phyloP scores from a whole-genome alignment of 2,888 invertebrate species.

The Miltochrista miniata region DNA sequence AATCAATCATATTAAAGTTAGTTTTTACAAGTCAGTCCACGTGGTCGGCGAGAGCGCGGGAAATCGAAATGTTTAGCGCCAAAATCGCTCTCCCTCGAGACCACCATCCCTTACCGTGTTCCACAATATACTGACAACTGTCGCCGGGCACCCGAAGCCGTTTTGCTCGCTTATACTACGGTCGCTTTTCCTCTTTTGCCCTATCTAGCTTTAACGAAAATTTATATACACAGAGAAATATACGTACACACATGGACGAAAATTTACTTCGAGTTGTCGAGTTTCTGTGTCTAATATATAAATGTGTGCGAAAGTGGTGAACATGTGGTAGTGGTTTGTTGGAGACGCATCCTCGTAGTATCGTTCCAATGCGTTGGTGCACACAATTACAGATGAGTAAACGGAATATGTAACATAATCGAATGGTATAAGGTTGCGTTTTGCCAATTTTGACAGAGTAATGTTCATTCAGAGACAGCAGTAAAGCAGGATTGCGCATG shows the following conservation, averaged over 20 bases:
- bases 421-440: slow-evolving; percentile 48
- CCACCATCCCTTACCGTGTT: slow-evolving; percentile 68
- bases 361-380: slow-evolving; percentile 61
- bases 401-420: slow-evolving; percentile 48
- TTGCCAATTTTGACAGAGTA: slow-evolving; percentile 39
- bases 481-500: slow-evolving; percentile 69
- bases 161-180: slow-evolving; percentile 69
- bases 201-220: slow-evolving; percentile 75
- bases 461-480: slow-evolving; percentile 55
- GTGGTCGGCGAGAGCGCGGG: slow-evolving; percentile 64
- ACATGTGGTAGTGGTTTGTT: slow-evolving; percentile 48
- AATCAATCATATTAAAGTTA: slow-evolving; percentile 44
- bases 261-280: slow-evolving; percentile 51
- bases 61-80: slow-evolving; percentile 66
- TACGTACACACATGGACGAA: slow-evolving; percentile 65
- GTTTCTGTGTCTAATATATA: slow-evolving; percentile 30
- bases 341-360: slow-evolving; percentile 62
- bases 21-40: slow-evolving; percentile 48
- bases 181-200: slow-evolving; percentile 73
- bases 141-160: slow-evolving; percentile 63
- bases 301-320: slow-evolving; percentile 43
- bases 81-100: slow-evolving; percentile 58
- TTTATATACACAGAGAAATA: slow-evolving; percentile 63
- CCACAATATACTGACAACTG: slow-evolving; percentile 73
- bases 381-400: slow-evolving; percentile 49